Conservation (phyloP, 2,888 invertebrate species). For the Hyppa rectilinea region DNA sequence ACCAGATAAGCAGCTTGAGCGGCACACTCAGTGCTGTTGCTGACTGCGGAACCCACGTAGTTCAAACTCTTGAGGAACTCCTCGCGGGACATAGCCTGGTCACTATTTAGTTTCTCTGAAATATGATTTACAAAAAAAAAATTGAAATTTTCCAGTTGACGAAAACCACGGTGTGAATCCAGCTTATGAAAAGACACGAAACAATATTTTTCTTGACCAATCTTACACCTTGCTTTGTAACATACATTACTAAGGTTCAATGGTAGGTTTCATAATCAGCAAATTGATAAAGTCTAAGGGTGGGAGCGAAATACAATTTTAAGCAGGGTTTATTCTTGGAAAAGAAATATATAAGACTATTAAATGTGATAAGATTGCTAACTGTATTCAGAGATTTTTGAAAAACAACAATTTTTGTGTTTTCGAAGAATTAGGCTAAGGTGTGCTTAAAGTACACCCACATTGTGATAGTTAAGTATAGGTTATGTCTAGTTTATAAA, state of each 20-base stretch:
- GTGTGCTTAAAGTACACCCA: too few relatives aligned
- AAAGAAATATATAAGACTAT: background rate
- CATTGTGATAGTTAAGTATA: background rate
- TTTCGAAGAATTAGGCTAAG: background rate
- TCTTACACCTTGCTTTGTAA: background rate
- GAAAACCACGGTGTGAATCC: background rate
- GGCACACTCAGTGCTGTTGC: slow-evolving; percentile 76
- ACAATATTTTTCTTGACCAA: background rate
- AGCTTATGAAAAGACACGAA: background rate
- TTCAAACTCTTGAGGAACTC: slow-evolving; percentile 75
- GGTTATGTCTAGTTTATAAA: background rate
- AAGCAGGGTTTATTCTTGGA: background rate
- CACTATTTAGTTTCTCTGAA: slow-evolving; percentile 78
- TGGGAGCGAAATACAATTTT: background rate
- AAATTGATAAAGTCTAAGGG: background rate
- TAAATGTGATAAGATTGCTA: background rate
- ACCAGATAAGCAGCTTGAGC: slow-evolving; percentile 82
- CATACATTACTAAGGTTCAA: background rate
- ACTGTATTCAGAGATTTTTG: background rate
- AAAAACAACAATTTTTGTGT: background rate
- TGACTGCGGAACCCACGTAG: slow-evolving; percentile 75
- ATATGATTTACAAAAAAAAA: slow-evolving; percentile 40
- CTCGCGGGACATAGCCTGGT: slow-evolving; percentile 73
- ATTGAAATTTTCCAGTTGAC: background rate
- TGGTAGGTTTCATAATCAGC: background rate